Evolutionary conservation across 2,113 vertebrate genomes (phyloP).

Genomic region (Ranitomeya imitator): DNA sequence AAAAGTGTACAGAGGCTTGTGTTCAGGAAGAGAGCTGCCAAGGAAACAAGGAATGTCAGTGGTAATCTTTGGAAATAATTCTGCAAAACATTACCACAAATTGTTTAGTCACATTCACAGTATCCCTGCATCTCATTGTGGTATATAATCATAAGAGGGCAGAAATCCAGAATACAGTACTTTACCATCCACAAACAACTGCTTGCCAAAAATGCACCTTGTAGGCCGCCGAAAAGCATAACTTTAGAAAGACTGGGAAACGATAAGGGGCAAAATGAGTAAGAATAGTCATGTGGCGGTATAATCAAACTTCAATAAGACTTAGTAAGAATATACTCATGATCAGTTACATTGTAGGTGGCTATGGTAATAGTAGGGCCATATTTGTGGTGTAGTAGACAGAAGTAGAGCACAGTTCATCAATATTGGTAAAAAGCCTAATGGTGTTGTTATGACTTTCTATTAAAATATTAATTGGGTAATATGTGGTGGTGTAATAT

Average conservation of each 20-base stretch:
- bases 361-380: not conserved
- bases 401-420: not conserved
- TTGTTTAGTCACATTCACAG: conserved; percentile 70
- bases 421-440: not conserved
- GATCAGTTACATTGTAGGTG: not conserved
- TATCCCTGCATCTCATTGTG: conserved; percentile 60
- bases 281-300: not conserved
- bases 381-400: not conserved
- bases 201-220: conserved; percentile 15
- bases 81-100: conserved; percentile 69
- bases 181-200: not conserved
- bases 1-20: conserved; percentile 39
- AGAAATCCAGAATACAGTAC: not conserved
- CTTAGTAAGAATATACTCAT: not conserved
- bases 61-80: conserved; percentile 71
- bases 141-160: conserved; percentile 18
- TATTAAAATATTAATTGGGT: not conserved
- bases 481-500: not conserved
- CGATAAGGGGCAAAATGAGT: not conserved
- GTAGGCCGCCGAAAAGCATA: not conserved
- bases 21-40: conserved; percentile 65
- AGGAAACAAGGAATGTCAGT: conserved; percentile 66
- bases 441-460: not conserved
- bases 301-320: not conserved
- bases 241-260: not conserved